Base-by-base conservation (phyloP, 1,140 invertebrate genomes). In the Brachystomella parvula region DNA sequence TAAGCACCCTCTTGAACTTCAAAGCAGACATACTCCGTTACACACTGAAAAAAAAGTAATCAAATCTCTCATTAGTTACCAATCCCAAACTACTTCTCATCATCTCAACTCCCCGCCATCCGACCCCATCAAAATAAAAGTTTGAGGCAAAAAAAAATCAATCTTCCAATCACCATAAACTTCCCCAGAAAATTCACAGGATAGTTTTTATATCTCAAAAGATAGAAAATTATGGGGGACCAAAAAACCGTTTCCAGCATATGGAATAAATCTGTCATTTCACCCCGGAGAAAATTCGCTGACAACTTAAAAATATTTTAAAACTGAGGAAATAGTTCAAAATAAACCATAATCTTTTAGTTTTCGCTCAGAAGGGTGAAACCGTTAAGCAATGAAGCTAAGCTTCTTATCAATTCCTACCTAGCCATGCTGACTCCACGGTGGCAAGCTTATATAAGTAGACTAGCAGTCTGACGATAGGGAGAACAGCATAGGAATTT, bases 11-110 rank as follows among this genome's bases (percentile, higher is more conserved):
- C 68, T 64, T 70, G 64, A 60, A 70, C 64, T 58, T 70, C 68
- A 64, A 70, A 91, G 76, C 88, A 86, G 32, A 94, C 85, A 77
- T 96, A 96, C 66, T 87, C 85, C 73, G 82, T 84, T 85, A 96
- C 88, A 80, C 93, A 96, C 92, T 96, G 83, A 47, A 86, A 84
- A 73, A 79, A 78, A 76, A 71, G 75, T 75, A 68, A 75, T 71
- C 73, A 62, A 26, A 39, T 65, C 33, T 28, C 60, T 30, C n/a
- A 35, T 30, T 61, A 39, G 0, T 61, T 47, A 58, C 35, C 12
- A 30, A 3, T 29, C 47, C 47, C 26, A 12, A 15, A 12, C 21
- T 56, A 21, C 9, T 28, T 56, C 53, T n/a, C 21, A 21, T 9
- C 6, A 12, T 9, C 21, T 56, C 53, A 6, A 9, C 12, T 9